A percentile compares a stretch with the other conserved stretches of the same genome.
These are phyloP conservation scores for Sandelia bainsii DNA, from an alignment of 2,797 vertebrate species.

Conservation along the genomic window DNA sequence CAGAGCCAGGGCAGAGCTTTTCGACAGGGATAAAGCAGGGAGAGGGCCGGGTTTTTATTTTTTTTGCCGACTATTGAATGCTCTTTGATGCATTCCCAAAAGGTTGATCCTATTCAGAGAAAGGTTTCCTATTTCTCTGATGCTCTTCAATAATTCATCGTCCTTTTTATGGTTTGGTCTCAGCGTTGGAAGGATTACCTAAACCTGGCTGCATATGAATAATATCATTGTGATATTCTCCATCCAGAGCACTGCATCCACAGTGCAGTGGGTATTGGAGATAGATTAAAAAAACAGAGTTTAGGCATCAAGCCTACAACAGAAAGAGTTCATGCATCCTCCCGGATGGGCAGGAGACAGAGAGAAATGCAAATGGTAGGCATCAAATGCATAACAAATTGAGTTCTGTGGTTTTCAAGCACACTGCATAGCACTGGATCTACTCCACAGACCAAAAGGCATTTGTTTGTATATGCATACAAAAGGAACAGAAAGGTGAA, in stretches of 20 bases:
- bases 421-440: conserved; percentile 36
- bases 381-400: conserved; percentile 56
- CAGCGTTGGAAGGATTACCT: conserved; percentile 81
- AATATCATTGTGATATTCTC: conserved; percentile 81
- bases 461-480: conserved; percentile 35
- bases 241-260: conserved; percentile 68
- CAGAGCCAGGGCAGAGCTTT: conserved; percentile 76
- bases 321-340: conserved; percentile 52
- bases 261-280: conserved; percentile 64
- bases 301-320: conserved; percentile 61
- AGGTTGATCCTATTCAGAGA: conserved; percentile 85
- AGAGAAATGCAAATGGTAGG: conserved; percentile 52
- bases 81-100: conserved; percentile 86
- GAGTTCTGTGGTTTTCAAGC: conserved; percentile 41
- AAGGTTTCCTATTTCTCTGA: conserved; percentile 85
- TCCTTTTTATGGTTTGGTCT: conserved; percentile 83
- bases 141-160: conserved; percentile 85
- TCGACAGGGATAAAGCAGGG: conserved; percentile 75
- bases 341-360: conserved; percentile 36
- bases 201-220: conserved; percentile 85
- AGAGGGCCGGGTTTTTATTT: conserved; percentile 58
- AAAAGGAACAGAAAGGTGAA: conserved; percentile 26
- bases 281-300: conserved; percentile 62
- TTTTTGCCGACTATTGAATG: conserved; percentile 79
- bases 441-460: conserved; percentile 47